These are phyloP conservation scores for Mechanitis messenoides DNA, from an alignment of 2,888 invertebrate genomes.

Conservation along the genomic window DNA sequence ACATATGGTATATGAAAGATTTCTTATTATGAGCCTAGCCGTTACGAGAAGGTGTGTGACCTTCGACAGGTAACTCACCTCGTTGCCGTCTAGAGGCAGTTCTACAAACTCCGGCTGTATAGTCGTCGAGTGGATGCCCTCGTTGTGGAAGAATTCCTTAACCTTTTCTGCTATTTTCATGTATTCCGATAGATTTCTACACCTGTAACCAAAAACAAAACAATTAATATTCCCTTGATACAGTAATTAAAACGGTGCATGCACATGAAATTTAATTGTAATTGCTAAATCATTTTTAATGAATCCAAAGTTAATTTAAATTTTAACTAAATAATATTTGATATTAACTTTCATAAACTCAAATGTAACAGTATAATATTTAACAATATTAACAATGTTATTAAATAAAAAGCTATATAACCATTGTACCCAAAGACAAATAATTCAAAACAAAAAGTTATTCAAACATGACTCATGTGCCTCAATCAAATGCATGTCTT, in stretches of 20 bases:
- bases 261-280: too few relatives aligned
- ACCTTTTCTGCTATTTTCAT: slow-evolving; percentile 98
- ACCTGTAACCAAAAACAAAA: slow-evolving; percentile 70
- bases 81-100: slow-evolving; percentile 76
- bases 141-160: slow-evolving; percentile 98
- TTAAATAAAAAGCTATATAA: too few relatives aligned
- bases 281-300: too few relatives aligned
- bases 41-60: too few relatives aligned
- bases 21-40: background rate
- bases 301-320: too few relatives aligned
- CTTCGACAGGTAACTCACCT: slow-evolving; percentile 40
- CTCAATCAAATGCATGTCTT: slow-evolving; percentile 22
- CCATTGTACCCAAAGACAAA: background rate
- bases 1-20: background rate
- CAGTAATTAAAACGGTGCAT: too few relatives aligned
- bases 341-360: too few relatives aligned
- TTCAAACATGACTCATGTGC: slow-evolving; percentile 35
- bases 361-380: too few relatives aligned
- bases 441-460: slow-evolving; percentile 13
- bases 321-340: too few relatives aligned
- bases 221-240: background rate
- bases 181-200: slow-evolving; percentile 95
- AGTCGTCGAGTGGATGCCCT: slow-evolving; percentile 98
- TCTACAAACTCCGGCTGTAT: slow-evolving; percentile 99
- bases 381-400: too few relatives aligned